Percentiles rank a stretch among this genome's conserved stretches.
phyloP scores from a whole-genome alignment of 2,797 vertebrate species.

The Botia kubotai region DNA sequence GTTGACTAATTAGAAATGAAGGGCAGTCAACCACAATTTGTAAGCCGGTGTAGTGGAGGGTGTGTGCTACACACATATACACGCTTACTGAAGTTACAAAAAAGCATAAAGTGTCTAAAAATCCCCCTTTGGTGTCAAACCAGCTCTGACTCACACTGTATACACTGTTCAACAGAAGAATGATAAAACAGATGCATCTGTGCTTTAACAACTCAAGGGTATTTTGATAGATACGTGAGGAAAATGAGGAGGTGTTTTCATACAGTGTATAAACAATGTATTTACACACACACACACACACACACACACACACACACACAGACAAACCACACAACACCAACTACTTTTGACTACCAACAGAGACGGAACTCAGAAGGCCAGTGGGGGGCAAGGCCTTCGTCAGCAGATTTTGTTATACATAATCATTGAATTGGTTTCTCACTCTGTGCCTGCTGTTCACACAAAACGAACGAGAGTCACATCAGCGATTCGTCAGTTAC shows the following conservation, averaged over 20 bases:
- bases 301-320: too few species aligned
- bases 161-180: slow-evolving; percentile 67
- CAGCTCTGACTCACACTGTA: slow-evolving; percentile 75
- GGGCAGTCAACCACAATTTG: slow-evolving; percentile 28
- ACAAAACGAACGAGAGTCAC: slow-evolving; percentile 30
- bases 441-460: slow-evolving; percentile 37
- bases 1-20: slow-evolving; percentile 36
- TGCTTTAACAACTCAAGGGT: slow-evolving; percentile 69
- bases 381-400: slow-evolving; percentile 19
- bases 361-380: slow-evolving; percentile 2
- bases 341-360: slow-evolving; percentile 12
- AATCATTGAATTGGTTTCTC: slow-evolving; percentile 35
- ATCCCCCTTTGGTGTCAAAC: slow-evolving; percentile 70
- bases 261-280: slow-evolving; percentile 47
- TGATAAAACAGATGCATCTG: slow-evolving; percentile 55
- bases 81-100: slow-evolving; percentile 5
- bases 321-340: slow-evolving; percentile 11
- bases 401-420: slow-evolving; percentile 36
- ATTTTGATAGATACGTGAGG: slow-evolving; percentile 59
- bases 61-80: not conserved
- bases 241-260: slow-evolving; percentile 60
- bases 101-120: slow-evolving; percentile 20
- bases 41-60: not conserved
- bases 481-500: not conserved
- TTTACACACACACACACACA: too few species aligned